Evolutionary conservation across 2,113 vertebrate genomes (phyloP).

Genomic region (Cryptotis parvus): DNA sequence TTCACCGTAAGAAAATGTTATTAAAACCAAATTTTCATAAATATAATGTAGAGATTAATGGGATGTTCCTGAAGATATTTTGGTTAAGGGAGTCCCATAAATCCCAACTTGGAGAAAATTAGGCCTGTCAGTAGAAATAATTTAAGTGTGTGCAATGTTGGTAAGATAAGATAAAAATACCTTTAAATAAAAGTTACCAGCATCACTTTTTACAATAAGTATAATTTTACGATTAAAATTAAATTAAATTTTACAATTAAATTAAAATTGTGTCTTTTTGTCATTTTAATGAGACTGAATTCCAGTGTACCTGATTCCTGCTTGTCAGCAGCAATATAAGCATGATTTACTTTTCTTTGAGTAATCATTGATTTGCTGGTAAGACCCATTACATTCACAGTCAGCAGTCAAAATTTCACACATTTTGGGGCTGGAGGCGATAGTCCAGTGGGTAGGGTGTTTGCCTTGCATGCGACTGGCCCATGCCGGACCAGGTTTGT

Average conservation of each 20-base stretch:
- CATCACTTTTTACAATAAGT: background rate
- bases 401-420: too few relatives aligned
- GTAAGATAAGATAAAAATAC: background rate
- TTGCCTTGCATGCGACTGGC: too few relatives aligned
- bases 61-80: background rate
- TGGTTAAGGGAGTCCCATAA: background rate
- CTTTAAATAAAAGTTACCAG: background rate
- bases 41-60: background rate
- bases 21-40: slow-evolving; percentile 28
- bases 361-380: background rate
- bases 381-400: background rate
- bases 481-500: too few relatives aligned
- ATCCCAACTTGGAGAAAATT: background rate
- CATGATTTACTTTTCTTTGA: background rate
- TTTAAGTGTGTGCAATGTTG: background rate
- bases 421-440: too few relatives aligned
- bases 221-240: background rate
- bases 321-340: background rate
- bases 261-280: background rate
- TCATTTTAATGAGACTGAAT: background rate
- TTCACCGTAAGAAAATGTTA: background rate
- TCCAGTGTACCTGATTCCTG: background rate
- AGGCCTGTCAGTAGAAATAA: background rate
- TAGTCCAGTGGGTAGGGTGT: too few relatives aligned
- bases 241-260: too few relatives aligned